These are phyloP conservation scores for Poeciliopsis paucimaculata DNA, from an alignment of 2,797 vertebrate genomes.

Conservation along the genomic window DNA sequence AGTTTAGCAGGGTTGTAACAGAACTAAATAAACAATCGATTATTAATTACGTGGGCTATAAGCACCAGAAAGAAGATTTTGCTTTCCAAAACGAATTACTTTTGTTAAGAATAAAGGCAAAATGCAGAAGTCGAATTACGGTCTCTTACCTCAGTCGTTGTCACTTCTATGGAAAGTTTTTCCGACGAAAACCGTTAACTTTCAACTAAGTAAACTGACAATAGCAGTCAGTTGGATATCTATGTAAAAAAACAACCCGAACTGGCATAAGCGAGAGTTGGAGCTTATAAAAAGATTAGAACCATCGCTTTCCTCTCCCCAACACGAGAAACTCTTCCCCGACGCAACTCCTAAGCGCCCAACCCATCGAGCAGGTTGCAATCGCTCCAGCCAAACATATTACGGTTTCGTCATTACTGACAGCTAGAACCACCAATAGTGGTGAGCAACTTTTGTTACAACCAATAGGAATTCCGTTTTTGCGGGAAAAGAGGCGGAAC, in stretches of 20 bases:
- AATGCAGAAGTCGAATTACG: slow-evolving; percentile 45
- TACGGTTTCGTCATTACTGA: slow-evolving; percentile 46
- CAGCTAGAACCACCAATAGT: slow-evolving; percentile 41
- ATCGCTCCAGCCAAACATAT: slow-evolving; percentile 58
- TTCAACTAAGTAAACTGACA: slow-evolving; percentile 16
- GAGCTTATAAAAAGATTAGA: fast-evolving
- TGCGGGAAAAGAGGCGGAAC: slow-evolving; percentile 46
- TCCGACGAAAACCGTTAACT: slow-evolving; percentile 4
- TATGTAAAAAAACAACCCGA: background rate
- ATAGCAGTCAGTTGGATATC: slow-evolving; percentile 14
- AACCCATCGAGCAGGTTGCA: slow-evolving; percentile 50
- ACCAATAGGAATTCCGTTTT: slow-evolving; percentile 58
- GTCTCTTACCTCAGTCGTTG: slow-evolving; percentile 58
- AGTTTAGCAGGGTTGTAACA: background rate
- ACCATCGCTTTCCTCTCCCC: slow-evolving; percentile 3
- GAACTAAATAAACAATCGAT: background rate
- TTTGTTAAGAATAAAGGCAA: background rate
- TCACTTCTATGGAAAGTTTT: slow-evolving; percentile 54
- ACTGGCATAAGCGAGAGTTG: slow-evolving; percentile 2
- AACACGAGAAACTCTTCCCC: slow-evolving; percentile 40
- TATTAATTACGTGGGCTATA: background rate
- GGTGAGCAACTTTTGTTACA: fast-evolving
- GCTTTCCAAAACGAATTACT: background rate
- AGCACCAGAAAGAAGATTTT: background rate
- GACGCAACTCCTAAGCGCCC: background rate